Conservation (phyloP, 2,888 invertebrate species). For the Caenorhabditis angaria region DNA sequence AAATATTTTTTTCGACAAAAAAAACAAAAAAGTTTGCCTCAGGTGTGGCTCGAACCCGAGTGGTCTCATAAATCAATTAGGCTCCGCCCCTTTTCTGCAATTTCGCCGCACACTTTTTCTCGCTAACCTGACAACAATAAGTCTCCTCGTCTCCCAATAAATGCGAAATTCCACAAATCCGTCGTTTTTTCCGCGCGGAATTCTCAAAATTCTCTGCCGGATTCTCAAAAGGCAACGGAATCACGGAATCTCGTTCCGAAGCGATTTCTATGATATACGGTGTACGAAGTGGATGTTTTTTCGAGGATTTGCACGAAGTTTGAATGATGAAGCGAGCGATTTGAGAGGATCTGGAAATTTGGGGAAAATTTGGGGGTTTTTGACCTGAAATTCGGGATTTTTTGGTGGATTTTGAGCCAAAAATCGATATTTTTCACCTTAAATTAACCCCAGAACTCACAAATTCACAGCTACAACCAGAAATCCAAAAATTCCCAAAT, state of each 20-base stretch:
- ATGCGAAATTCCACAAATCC: slow-evolving; percentile 25
- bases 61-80: too few species aligned
- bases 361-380: background rate
- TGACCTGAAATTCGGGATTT: background rate
- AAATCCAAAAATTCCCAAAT: background rate
- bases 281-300: slow-evolving; percentile 13
- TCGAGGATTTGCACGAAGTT: background rate
- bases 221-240: slow-evolving; percentile 28
- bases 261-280: slow-evolving; percentile 36
- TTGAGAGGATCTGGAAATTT: slow-evolving; percentile 4
- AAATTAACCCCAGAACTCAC: background rate
- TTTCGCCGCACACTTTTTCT: background rate
- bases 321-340: slow-evolving; percentile 17
- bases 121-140: slow-evolving; percentile 26
- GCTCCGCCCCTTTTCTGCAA: too few species aligned
- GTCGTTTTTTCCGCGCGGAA: slow-evolving; percentile 3
- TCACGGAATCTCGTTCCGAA: slow-evolving; percentile 8
- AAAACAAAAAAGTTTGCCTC: too few species aligned
- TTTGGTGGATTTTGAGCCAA: background rate
- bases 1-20: background rate
- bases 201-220: background rate
- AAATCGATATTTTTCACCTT: background rate
- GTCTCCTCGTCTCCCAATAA: slow-evolving; percentile 29
- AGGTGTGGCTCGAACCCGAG: too few species aligned
- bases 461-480: background rate